These are phyloP conservation scores for Mystacornis crossleyi DNA, from an alignment of 2,113 vertebrate species.

Conservation along the genomic window DNA sequence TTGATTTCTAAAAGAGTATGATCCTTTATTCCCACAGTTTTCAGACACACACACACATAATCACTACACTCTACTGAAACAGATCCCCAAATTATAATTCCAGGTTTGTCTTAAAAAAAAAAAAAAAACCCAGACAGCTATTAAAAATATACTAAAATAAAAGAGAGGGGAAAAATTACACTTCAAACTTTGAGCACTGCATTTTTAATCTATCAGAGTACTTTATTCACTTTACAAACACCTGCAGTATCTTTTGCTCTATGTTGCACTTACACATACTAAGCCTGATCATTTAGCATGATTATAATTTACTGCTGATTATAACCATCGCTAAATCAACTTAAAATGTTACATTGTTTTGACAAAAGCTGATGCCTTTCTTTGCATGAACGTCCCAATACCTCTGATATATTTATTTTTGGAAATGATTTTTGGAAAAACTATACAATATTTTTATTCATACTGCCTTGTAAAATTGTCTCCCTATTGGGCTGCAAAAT, in stretches of 20 bases:
- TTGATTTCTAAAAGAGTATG: not conserved
- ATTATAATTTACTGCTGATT: constrained; percentile 1
- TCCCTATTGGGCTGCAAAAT: not conserved
- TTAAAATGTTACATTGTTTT: not conserved
- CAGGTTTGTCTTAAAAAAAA: not conserved
- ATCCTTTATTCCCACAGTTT: not conserved
- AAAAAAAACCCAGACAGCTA: not conserved
- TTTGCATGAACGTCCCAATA: not conserved
- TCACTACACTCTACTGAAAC: not conserved
- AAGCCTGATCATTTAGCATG: not conserved
- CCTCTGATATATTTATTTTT: not conserved
- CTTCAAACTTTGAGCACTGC: not conserved
- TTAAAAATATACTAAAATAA: not conserved
- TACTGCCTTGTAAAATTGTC: not conserved
- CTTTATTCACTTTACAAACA: not conserved
- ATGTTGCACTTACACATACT: not conserved
- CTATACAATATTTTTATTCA: not conserved
- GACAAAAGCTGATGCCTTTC: not conserved
- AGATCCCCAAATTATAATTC: constrained; percentile 1
- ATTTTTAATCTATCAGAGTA: not conserved
- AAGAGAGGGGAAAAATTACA: not conserved
- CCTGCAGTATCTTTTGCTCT: not conserved
- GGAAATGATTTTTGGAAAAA: not conserved
- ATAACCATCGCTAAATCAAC: not conserved
- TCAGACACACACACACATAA: not conserved